phyloP scores from a whole-genome alignment of 2,797 vertebrate species.

The Hyperoplus immaculatus region DNA sequence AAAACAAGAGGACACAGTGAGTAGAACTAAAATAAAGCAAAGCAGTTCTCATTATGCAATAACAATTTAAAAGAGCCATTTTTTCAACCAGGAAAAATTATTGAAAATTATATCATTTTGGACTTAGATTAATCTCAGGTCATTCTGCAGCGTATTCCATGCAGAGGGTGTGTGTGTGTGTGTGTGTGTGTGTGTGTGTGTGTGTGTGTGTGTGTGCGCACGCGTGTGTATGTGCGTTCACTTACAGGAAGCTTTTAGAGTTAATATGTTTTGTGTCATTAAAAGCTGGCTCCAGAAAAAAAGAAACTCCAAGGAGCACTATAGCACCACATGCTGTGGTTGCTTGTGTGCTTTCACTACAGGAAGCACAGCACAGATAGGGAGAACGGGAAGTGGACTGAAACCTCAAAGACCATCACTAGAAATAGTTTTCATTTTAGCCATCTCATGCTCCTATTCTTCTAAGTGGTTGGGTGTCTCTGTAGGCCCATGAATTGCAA shows the following conservation, averaged over 20 bases:
- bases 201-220: neutral
- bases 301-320: constrained; percentile 31
- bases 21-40: too few species aligned
- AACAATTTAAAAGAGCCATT: too few species aligned
- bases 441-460: constrained; percentile 36
- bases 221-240: constrained; percentile 25
- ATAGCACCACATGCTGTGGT: constrained; percentile 21
- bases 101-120: too few species aligned
- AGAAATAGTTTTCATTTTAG: constrained; percentile 46
- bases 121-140: too few species aligned
- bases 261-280: constrained; percentile 38
- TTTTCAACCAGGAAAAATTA: too few species aligned
- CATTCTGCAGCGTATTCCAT: too few species aligned
- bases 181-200: neutral
- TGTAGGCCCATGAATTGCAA: constrained; percentile 29
- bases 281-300: constrained; percentile 28
- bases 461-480: constrained; percentile 25
- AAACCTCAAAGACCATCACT: constrained; percentile 45
- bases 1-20: too few species aligned
- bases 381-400: constrained; percentile 36
- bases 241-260: constrained; percentile 64
- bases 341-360: constrained; percentile 20
- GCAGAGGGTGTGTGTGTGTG: neutral
- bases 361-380: constrained; percentile 44
- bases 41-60: too few species aligned